Evolutionary conservation across 2,113 vertebrate species (phyloP), one percentile per base, ranked within the genome.

Genomic region (Salvelinus sp.): DNA sequence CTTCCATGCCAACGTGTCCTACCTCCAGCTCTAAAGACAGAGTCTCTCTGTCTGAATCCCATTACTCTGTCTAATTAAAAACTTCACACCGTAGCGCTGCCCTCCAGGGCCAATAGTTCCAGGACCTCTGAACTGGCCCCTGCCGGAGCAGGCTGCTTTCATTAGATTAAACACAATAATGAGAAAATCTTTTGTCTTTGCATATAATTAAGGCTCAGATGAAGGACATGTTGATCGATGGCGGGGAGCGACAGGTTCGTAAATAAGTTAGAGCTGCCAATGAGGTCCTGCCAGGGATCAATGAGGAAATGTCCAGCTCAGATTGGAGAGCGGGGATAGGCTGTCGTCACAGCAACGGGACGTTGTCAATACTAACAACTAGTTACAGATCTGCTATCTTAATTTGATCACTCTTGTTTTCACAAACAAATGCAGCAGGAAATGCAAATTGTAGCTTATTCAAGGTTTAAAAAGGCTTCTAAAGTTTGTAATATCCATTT

Each of bases 121-220:
- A 72, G 93, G 92, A 95, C 95, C 96, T 95, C 94, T 97, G 95
- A 95, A 96, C 96, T 93, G 78, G 80, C 93, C 94, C 87, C 94
- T 54, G 77, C 82, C 96, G 94, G 95, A 94, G 93, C 94, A 95
- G 95, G 94, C 94, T 95, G 92, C 88, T 93, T 94, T 94, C 95
- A 96, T 97, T 96, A 97, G 95, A 96, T 97, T 95, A 97, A 96
- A 94, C 92, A 95, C 96, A 97, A 96, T 96, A 95, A 97, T 96
- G 96, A 96, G 94, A 95, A 96, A 95, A 98, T 97, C 95, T 97
- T 97, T 97, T 96, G 95, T 96, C 95, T 96, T 94, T 93, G 94
- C 93, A 94, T 94, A 95, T 96, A 96, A 98, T 98, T 97, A 98
- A 97, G 96, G 94, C 94, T 90, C 93, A 95, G 93, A 92, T 92